These are phyloP conservation scores for Neocrepidodera transversa DNA, from an alignment of 2,888 invertebrate genomes.

Conservation along the genomic window DNA sequence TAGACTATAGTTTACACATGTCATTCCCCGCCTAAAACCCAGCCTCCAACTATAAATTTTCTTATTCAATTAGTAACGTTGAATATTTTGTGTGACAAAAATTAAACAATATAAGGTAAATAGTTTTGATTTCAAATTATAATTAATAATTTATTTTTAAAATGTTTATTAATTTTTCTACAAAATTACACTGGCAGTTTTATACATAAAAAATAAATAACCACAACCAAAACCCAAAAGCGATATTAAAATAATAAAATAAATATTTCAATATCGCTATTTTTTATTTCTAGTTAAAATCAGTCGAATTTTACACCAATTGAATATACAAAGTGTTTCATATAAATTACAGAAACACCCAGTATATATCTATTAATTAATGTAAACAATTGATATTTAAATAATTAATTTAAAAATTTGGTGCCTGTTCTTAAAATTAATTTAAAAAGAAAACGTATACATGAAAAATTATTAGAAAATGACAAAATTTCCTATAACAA, in stretches of 20 bases:
- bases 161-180: background rate
- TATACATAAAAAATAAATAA: conserved; percentile 18
- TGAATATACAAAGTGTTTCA: background rate
- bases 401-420: background rate
- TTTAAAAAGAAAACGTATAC: background rate
- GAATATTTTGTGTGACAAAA: background rate
- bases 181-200: conserved; percentile 4
- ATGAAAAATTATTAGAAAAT: background rate
- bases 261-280: conserved; percentile 17
- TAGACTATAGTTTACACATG: too few species aligned
- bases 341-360: background rate
- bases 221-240: conserved; percentile 17
- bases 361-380: background rate
- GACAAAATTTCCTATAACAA: background rate
- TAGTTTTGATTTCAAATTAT: too few species aligned
- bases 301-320: conserved; percentile 30
- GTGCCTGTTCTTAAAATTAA: background rate
- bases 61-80: too few species aligned
- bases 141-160: background rate
- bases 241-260: conserved; percentile 13
- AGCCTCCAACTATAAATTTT: too few species aligned
- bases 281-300: conserved; percentile 18
- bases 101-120: too few species aligned
- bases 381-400: background rate
- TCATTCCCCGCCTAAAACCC: too few species aligned